Conservation (phyloP, 1,140 invertebrate genomes). For the Drosophila mayri region DNA sequence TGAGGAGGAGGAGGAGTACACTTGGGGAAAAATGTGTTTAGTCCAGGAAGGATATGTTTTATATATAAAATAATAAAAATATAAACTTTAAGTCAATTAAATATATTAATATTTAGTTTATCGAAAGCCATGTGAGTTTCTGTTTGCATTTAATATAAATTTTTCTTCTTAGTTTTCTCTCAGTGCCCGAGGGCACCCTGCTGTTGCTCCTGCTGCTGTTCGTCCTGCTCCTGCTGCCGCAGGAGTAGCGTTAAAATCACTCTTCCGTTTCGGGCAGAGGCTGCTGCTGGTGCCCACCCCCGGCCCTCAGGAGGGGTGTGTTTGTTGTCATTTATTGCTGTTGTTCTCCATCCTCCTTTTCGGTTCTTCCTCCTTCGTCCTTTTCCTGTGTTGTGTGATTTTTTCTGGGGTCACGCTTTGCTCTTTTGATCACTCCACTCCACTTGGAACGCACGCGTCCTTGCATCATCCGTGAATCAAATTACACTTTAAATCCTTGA, state of each 20-base stretch:
- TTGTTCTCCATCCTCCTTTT: conserved; percentile 50
- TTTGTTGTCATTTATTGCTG: conserved; percentile 84
- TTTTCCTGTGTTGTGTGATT: conserved; percentile 59
- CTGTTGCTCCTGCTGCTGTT: conserved; percentile 22
- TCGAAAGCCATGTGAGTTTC: no score
- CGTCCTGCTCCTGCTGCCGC: conserved; percentile 33
- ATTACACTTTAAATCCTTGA: conserved; percentile 85
- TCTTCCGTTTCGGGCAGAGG: conserved; percentile 64
- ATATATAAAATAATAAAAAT: not conserved
- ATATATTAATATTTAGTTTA: no score
- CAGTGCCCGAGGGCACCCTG: conserved; percentile 51
- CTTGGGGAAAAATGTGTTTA: not conserved
- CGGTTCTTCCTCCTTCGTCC: conserved; percentile 1
- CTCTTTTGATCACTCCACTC: conserved; percentile 67
- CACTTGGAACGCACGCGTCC: conserved; percentile 9
- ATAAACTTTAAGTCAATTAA: no score
- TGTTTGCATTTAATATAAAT: not conserved
- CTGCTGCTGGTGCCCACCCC: conserved; percentile 23
- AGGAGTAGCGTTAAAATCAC: conserved; percentile 74
- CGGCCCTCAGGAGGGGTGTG: conserved; percentile 60
- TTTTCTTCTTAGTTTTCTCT: not conserved
- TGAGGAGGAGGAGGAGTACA: conserved; percentile 4
- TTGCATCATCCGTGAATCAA: conserved; percentile 73
- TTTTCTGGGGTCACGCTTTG: conserved; percentile 82
- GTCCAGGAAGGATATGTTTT: not conserved